Evolutionary conservation across 2,113 vertebrate genomes (phyloP), one percentile per base, ranked within the genome.

Genomic region (Mola mola): DNA sequence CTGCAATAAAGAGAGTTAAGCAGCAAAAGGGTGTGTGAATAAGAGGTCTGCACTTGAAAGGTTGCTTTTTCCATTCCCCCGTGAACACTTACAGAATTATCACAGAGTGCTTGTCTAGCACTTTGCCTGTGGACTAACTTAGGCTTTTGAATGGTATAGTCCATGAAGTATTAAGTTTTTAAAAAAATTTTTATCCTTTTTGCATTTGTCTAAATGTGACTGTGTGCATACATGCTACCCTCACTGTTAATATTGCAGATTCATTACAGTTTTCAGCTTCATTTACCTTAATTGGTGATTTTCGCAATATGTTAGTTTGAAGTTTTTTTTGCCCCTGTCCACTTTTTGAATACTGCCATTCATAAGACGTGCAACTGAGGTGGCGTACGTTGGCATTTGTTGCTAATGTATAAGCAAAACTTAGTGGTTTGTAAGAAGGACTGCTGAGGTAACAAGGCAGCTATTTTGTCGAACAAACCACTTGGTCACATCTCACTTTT

Each of bases 61-160:
- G 38, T 64, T 72, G 58, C 53, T 53, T 62, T 75, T 60, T 61
- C 47, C 59, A 42, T 73, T 75, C 48, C 64, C 37, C 42, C 2
- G 20, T 75, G 71, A 78, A 76, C 22, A 29, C 25, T 67, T 78
- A 71, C 67, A 56, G 67, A 82, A 82, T 72, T 62, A 76, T 81
- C 40, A 46, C 49, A 17, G 22, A 66, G 44, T 60, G 59, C 76
- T 75, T 76, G 74, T 78, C 48, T 38, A 37, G 66, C 76, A 67
- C 51, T 83, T 78, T 6, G 15, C 47, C 55, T 4, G 56, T 55
- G 53, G 57, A 48, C 67, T 20, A 66, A 38, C 52, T 65, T 59
- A 53, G 59, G 26, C 52, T 52, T 67, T 71, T 72, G 20, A 66
- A 69, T 21, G 55, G 17, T 60, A 47, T 55, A 44, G 58, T 72